Conservation (phyloP, 1,140 invertebrate species). For the Apolygus lucorum region DNA sequence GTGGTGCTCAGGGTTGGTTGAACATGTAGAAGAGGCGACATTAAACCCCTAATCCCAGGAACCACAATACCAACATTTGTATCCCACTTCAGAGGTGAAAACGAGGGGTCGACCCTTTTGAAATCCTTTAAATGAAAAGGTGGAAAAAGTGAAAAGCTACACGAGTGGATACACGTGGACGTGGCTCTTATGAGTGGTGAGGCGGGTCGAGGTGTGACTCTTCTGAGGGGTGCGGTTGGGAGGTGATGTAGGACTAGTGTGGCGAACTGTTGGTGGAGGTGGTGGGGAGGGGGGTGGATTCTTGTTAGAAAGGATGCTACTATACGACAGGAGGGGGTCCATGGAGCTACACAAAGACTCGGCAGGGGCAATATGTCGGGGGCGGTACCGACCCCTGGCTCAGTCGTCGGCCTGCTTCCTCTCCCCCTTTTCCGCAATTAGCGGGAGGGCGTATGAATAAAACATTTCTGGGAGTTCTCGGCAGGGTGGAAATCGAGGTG, state of each 20-base stretch:
- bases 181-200: no score
- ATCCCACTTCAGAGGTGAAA: background rate
- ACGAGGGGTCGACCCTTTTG: background rate
- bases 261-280: background rate
- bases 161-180: no score
- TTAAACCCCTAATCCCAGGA: background rate
- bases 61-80: background rate
- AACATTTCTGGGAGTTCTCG: slow-evolving; percentile 9
- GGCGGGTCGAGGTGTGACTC: background rate
- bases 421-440: slow-evolving; percentile 1
- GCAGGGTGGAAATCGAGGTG: background rate
- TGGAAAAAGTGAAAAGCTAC: background rate
- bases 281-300: background rate
- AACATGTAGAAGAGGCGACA: no score
- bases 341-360: slow-evolving; percentile 5
- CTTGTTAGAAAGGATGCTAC: background rate
- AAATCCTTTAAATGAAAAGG: background rate
- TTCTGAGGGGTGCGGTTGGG: background rate
- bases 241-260: background rate
- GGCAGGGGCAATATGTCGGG: background rate
- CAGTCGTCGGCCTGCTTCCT: background rate
- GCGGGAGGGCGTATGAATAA: slow-evolving; percentile 3
- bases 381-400: background rate
- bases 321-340: background rate
- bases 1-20: no score